Conservation (phyloP, 2,888 invertebrate species). For the Lutraria lutraria region DNA sequence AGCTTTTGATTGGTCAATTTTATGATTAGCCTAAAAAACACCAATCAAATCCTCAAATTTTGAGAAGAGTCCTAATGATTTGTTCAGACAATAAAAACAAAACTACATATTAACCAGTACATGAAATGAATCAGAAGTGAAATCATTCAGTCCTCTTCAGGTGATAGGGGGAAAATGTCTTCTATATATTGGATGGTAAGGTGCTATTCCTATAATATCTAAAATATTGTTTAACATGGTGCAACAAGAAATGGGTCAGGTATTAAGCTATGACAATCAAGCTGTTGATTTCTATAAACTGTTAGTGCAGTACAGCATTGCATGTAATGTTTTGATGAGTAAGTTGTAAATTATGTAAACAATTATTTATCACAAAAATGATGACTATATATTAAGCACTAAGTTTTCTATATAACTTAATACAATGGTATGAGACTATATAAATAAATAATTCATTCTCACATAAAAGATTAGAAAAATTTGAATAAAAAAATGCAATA, state of each 20-base stretch:
- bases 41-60: too few relatives aligned
- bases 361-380: background rate
- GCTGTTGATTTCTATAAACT: background rate
- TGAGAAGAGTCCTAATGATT: too few relatives aligned
- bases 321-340: background rate
- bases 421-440: background rate
- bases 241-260: background rate
- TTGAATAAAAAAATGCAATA: background rate
- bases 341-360: background rate
- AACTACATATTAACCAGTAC: too few relatives aligned
- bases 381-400: background rate
- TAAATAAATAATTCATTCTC: background rate
- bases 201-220: too few relatives aligned
- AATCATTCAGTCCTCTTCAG: too few relatives aligned
- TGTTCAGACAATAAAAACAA: too few relatives aligned
- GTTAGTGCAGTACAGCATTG: background rate
- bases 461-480: background rate
- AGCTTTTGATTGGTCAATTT: too few relatives aligned
- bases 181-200: too few relatives aligned
- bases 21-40: too few relatives aligned
- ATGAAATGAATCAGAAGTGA: too few relatives aligned
- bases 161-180: too few relatives aligned
- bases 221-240: background rate
- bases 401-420: background rate
- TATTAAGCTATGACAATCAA: background rate